phyloP scores from a whole-genome alignment of 2,113 vertebrate genomes.

The Caranx melampygus region DNA sequence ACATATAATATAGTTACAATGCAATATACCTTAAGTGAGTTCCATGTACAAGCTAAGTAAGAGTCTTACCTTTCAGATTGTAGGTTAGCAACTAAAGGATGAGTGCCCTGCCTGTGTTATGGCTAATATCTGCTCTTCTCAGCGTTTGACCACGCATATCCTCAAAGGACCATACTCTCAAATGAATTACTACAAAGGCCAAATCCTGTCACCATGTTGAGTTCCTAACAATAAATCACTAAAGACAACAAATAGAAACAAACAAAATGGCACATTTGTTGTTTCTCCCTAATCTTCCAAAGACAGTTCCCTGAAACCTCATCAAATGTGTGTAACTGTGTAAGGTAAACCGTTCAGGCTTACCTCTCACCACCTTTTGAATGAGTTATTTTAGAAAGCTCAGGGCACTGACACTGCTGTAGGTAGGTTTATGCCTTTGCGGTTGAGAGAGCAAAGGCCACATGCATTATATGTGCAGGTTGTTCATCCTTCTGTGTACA shows the following conservation, averaged over 20 bases:
- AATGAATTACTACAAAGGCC: background rate
- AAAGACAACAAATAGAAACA: background rate
- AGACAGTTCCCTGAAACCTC: too few species aligned
- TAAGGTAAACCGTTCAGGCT: too few species aligned
- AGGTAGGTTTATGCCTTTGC: too few species aligned
- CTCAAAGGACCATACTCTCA: background rate
- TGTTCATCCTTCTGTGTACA: too few species aligned
- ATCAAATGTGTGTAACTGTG: too few species aligned
- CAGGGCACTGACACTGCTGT: too few species aligned
- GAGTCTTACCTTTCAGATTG: background rate
- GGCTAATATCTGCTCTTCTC: background rate
- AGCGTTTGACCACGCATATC: background rate
- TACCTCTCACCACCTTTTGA: too few species aligned
- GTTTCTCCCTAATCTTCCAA: too few species aligned
- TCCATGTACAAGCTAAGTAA: background rate
- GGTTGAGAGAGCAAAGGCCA: too few species aligned
- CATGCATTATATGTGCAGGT: too few species aligned
- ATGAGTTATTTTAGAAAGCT: too few species aligned
- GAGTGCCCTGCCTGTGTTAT: background rate
- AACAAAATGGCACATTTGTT: background rate
- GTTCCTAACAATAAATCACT: background rate
- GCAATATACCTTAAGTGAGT: background rate
- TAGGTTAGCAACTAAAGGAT: background rate
- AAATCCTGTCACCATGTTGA: background rate
- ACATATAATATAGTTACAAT: background rate